These are phyloP conservation scores for Thalassoma bifasciatum DNA, from an alignment of 2,113 vertebrate species.

Conservation along the genomic window DNA sequence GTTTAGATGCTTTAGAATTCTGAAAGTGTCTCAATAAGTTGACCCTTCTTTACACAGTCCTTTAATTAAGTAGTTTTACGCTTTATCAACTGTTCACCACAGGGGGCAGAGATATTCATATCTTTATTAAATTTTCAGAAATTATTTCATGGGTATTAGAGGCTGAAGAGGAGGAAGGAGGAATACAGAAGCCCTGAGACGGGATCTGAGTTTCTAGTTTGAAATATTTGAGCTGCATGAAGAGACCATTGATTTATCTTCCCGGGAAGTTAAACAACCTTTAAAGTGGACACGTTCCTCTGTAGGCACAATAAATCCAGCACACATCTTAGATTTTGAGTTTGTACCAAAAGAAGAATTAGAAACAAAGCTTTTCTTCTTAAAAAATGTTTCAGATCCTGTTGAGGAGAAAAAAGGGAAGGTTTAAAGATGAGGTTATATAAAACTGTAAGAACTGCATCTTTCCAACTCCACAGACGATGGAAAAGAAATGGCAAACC, in stretches of 20 bases:
- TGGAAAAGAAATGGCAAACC: neutral
- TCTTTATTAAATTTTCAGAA: neutral
- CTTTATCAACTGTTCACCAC: neutral
- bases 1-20: neutral
- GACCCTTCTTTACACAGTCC: neutral
- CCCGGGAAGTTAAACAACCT: slow-evolving; percentile 12
- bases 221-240: slow-evolving; percentile 5
- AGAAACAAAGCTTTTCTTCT: neutral
- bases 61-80: neutral
- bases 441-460: slow-evolving; percentile 2
- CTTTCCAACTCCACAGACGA: neutral
- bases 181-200: neutral
- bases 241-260: slow-evolving; percentile 35
- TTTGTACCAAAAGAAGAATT: neutral
- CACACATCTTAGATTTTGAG: slow-evolving; percentile 1
- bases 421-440: neutral
- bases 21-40: neutral
- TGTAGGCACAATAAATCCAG: slow-evolving; percentile 11
- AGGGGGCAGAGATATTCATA: neutral
- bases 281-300: neutral
- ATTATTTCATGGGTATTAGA: neutral
- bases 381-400: neutral
- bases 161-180: neutral
- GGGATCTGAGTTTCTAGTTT: slow-evolving; percentile 9
- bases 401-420: neutral